A percentile compares a stretch with the other conserved stretches of the same genome.
These are phyloP conservation scores for Kobus ellipsiprymnus DNA, from an alignment of 2,113 vertebrate genomes.

Conservation along the genomic window DNA sequence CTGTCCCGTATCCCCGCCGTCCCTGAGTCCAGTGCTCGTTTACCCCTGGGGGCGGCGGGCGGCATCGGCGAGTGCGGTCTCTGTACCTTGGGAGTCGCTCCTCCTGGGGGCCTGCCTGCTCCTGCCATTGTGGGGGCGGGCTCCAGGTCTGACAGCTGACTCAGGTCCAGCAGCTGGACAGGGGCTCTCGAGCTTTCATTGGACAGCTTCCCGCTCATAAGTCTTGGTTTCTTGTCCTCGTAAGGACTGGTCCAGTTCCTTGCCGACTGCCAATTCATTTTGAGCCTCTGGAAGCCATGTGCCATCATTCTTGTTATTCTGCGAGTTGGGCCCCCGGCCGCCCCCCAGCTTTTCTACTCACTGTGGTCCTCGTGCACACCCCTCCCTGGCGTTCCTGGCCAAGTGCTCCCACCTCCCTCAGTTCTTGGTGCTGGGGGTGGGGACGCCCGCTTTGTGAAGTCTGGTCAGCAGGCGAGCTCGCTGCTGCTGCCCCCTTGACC, in stretches of 20 bases:
- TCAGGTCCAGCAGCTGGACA: not conserved
- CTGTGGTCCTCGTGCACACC: not conserved
- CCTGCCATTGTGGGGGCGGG: rapidly evolving
- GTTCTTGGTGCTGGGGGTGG: not conserved
- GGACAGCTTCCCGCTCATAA: not conserved
- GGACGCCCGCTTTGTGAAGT: rapidly evolving
- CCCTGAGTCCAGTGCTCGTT: not conserved
- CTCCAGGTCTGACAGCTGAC: not conserved
- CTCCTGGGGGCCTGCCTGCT: no score
- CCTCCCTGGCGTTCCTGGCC: not conserved
- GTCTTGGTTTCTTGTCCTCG: not conserved
- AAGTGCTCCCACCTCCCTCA: no score
- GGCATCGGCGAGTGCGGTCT: rapidly evolving
- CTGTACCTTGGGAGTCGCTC: not conserved
- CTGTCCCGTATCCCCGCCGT: rapidly evolving
- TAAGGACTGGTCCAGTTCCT: not conserved
- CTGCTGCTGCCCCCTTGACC: not conserved
- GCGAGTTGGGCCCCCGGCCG: rapidly evolving
- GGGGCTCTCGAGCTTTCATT: not conserved
- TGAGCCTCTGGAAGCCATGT: not conserved
- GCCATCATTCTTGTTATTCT: not conserved
- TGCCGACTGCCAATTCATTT: not conserved
- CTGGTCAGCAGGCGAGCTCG: rapidly evolving
- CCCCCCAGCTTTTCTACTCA: not conserved
- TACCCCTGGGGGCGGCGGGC: rapidly evolving